These are phyloP conservation scores for Nesogale talazaci DNA, from an alignment of 2,113 vertebrate genomes.

Conservation along the genomic window DNA sequence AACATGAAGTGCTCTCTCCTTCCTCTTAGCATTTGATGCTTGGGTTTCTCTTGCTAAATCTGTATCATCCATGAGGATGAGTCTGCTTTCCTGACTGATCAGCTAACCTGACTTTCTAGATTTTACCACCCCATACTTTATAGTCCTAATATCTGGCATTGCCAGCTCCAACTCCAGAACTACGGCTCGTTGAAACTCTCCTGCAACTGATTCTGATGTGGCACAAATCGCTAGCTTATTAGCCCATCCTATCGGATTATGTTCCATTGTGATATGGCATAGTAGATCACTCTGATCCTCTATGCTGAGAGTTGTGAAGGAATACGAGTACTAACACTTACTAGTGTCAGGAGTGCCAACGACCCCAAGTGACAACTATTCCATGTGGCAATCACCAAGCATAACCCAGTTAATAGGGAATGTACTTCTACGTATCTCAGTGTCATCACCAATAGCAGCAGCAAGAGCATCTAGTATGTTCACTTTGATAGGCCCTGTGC, in stretches of 20 bases:
- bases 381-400: not conserved
- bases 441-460: not conserved
- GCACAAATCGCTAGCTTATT: not conserved
- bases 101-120: not conserved
- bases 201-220: constrained; percentile 8
- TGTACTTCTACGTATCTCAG: not conserved
- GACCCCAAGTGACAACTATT: not conserved
- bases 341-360: not conserved
- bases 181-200: not conserved
- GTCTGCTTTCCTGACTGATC: not conserved
- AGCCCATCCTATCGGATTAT: not conserved
- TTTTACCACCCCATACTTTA: not conserved
- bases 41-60: not conserved
- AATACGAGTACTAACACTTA: not conserved
- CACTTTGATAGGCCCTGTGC: constrained; percentile 18
- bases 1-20: not conserved
- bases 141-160: not conserved
- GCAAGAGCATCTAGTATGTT: not conserved
- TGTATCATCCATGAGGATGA: not conserved
- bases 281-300: not conserved
- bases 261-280: not conserved
- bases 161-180: constrained; percentile 35
- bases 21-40: not conserved
- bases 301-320: constrained; percentile 20
- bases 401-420: not conserved